Percentiles rank a stretch among this genome's conserved stretches.
phyloP scores from a whole-genome alignment of 2,888 invertebrate species.

The Arge pagana region DNA sequence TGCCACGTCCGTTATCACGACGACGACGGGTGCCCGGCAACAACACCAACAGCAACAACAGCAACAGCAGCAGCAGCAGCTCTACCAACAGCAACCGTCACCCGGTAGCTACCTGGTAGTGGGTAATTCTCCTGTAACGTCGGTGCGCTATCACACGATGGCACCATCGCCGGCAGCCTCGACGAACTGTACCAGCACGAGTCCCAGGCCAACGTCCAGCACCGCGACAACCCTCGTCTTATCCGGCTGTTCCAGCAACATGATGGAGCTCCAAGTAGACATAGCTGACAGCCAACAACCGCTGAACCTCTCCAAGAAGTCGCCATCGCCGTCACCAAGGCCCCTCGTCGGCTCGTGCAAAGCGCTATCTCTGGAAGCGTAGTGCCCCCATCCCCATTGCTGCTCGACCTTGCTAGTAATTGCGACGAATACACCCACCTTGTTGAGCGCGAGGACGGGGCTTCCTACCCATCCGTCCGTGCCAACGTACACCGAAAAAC shows the following conservation, averaged over 20 bases:
- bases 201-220: slow-evolving; percentile 51
- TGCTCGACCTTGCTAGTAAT: not conserved
- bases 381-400: slow-evolving; percentile 38
- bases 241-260: slow-evolving; percentile 59
- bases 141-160: slow-evolving; percentile 57
- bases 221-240: slow-evolving; percentile 49
- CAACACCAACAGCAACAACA: slow-evolving; percentile 57
- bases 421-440: slow-evolving; percentile 14
- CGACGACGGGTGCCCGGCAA: slow-evolving; percentile 60
- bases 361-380: slow-evolving; percentile 59
- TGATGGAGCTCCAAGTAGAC: slow-evolving; percentile 80
- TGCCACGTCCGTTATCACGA: slow-evolving; percentile 67
- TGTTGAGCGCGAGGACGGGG: slow-evolving; percentile 8
- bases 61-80: slow-evolving; percentile 44
- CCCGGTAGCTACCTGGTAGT: slow-evolving; percentile 58
- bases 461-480: not conserved
- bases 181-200: slow-evolving; percentile 48
- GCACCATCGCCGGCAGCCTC: too few relatives aligned
- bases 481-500: too few relatives aligned
- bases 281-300: slow-evolving; percentile 83
- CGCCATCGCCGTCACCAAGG: slow-evolving; percentile 76
- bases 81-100: slow-evolving; percentile 44
- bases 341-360: slow-evolving; percentile 60
- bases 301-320: slow-evolving; percentile 86
- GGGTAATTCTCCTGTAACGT: slow-evolving; percentile 48